Evolutionary conservation across 2,888 invertebrate species (phyloP).

Genomic region (Mimachlamys varia): DNA sequence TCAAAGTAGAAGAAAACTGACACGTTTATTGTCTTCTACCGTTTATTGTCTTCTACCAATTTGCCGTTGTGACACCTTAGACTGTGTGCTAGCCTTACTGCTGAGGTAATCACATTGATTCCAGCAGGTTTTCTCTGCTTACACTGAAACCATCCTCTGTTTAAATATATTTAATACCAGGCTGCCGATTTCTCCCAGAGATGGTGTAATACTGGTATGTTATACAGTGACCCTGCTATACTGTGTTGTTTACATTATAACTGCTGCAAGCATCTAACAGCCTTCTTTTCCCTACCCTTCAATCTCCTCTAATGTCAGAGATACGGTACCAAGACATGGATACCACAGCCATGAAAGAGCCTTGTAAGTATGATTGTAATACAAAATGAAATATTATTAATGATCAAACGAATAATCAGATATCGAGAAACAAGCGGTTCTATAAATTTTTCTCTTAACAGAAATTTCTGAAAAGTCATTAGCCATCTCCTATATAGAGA

Average conservation of each 20-base stretch:
- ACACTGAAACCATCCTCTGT: neutral
- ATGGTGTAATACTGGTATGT: neutral
- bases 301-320: neutral
- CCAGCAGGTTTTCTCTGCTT: neutral
- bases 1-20: too few relatives aligned
- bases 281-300: neutral
- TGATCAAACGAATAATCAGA: too few relatives aligned
- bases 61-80: neutral
- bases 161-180: neutral
- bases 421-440: too few relatives aligned
- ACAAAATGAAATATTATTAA: neutral
- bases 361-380: neutral
- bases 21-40: too few relatives aligned
- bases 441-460: too few relatives aligned
- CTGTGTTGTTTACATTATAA: neutral
- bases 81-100: neutral
- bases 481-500: neutral
- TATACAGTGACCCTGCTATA: neutral
- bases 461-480: too few relatives aligned
- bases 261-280: neutral
- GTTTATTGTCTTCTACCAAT: neutral
- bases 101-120: neutral
- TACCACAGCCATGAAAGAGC: neutral
- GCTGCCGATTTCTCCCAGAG: neutral
- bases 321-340: constrained; percentile 15